Evolutionary conservation across 2,797 vertebrate genomes (phyloP).

Genomic region (Corythornis leucogaster): DNA sequence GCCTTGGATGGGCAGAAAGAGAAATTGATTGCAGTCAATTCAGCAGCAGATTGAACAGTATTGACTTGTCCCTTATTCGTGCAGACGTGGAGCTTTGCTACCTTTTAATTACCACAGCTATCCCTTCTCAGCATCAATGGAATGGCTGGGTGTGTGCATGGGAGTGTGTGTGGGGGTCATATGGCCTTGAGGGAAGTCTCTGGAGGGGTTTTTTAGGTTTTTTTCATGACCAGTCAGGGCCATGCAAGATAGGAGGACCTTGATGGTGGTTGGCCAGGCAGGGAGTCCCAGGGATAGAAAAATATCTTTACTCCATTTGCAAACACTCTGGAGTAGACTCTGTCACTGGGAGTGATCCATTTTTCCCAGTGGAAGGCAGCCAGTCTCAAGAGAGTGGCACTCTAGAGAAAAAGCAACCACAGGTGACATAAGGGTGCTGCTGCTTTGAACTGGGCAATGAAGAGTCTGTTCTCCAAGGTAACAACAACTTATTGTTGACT

Average conservation of each 20-base stretch:
- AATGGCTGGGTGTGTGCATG: background rate
- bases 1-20: slow-evolving; percentile 65
- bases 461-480: background rate
- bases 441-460: background rate
- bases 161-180: background rate
- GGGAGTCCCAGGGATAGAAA: background rate
- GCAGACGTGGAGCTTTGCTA: slow-evolving; percentile 38
- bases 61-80: slow-evolving; percentile 51
- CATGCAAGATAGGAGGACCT: background rate
- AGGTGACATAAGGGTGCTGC: background rate
- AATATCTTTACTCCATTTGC: background rate
- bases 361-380: background rate
- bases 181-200: background rate
- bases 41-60: slow-evolving; percentile 67
- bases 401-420: background rate
- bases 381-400: background rate
- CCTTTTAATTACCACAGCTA: slow-evolving; percentile 63
- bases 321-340: background rate
- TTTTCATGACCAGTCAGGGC: background rate
- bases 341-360: background rate
- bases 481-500: background rate
- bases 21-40: slow-evolving; percentile 76
- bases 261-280: background rate
- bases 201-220: background rate
- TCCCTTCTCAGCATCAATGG: background rate